phyloP scores from a whole-genome alignment of 2,888 invertebrate genomes.

The Rutpela maculata region DNA sequence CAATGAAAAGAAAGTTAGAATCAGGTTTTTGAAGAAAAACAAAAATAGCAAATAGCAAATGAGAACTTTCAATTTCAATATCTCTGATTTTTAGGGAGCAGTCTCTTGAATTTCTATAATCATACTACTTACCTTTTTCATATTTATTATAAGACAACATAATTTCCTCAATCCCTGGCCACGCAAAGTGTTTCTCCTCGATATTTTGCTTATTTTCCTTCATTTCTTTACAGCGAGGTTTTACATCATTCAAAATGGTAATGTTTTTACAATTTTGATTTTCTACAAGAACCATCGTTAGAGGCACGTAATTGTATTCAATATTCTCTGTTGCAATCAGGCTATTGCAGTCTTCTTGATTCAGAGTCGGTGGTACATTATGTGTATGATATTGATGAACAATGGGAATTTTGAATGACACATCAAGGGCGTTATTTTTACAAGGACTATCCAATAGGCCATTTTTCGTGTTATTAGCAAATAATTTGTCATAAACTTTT shows the following conservation, averaged over 20 bases:
- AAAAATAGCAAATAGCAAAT: too few species aligned
- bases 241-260: background rate
- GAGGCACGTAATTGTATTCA: constrained; percentile 35
- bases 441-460: constrained; percentile 60
- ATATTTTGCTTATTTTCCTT: background rate
- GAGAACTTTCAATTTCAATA: too few species aligned
- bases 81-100: too few species aligned
- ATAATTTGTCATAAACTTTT: constrained; percentile 68
- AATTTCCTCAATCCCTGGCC: constrained; percentile 76
- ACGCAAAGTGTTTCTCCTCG: constrained; percentile 61
- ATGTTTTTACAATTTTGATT: constrained; percentile 34
- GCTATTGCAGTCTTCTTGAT: constrained; percentile 31
- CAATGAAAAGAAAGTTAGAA: too few species aligned
- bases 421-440: constrained; percentile 56
- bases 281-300: constrained; percentile 25
- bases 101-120: too few species aligned
- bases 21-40: too few species aligned
- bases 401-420: constrained; percentile 59
- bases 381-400: constrained; percentile 57
- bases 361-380: constrained; percentile 20
- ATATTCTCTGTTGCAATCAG: constrained; percentile 5
- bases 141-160: constrained; percentile 76
- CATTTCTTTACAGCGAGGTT: background rate
- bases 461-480: constrained; percentile 68
- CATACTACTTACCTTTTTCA: constrained; percentile 74